Evolutionary conservation across 2,888 invertebrate genomes (phyloP).

Genomic region (Pardosa pseudoannulata): DNA sequence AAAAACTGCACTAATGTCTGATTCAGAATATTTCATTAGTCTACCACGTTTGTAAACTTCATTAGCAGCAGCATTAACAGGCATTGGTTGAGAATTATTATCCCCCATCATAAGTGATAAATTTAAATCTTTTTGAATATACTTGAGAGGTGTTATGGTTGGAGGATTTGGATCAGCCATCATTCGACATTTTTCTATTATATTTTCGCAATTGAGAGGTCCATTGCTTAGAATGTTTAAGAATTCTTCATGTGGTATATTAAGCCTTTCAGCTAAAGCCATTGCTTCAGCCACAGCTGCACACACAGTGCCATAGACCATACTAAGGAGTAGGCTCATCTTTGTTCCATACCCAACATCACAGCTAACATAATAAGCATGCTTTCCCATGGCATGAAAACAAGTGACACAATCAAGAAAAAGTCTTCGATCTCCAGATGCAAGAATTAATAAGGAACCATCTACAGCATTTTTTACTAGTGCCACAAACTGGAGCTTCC

Average conservation of each 20-base stretch:
- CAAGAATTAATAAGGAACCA: slow-evolving; percentile 91
- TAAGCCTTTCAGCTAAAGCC: slow-evolving; percentile 94
- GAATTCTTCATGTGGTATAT: slow-evolving; percentile 91
- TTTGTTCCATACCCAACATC: slow-evolving; percentile 95
- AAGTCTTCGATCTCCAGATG: slow-evolving; percentile 82
- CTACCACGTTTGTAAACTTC: slow-evolving; percentile 81
- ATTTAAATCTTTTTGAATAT: slow-evolving; percentile 96
- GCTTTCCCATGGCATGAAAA: slow-evolving; percentile 96
- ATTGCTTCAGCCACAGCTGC: slow-evolving; percentile 95
- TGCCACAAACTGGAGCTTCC: slow-evolving; percentile 94
- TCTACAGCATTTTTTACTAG: slow-evolving; percentile 89
- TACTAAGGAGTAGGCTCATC: slow-evolving; percentile 94
- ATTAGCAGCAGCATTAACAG: slow-evolving; percentile 93
- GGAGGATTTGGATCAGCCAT: slow-evolving; percentile 90
- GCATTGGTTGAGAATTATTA: slow-evolving; percentile 91
- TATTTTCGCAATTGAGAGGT: slow-evolving; percentile 87
- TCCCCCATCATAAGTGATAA: slow-evolving; percentile 92
- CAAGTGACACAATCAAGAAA: slow-evolving; percentile 96
- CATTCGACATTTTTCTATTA: slow-evolving; percentile 91
- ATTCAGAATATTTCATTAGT: slow-evolving; percentile 90
- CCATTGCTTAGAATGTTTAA: slow-evolving; percentile 92
- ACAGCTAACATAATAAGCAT: slow-evolving; percentile 92
- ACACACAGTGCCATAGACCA: slow-evolving; percentile 92
- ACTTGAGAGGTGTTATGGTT: slow-evolving; percentile 90
- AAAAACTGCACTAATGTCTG: slow-evolving; percentile 95